phyloP scores from a whole-genome alignment of 2,113 vertebrate genomes.

The Delphinus delphis region DNA sequence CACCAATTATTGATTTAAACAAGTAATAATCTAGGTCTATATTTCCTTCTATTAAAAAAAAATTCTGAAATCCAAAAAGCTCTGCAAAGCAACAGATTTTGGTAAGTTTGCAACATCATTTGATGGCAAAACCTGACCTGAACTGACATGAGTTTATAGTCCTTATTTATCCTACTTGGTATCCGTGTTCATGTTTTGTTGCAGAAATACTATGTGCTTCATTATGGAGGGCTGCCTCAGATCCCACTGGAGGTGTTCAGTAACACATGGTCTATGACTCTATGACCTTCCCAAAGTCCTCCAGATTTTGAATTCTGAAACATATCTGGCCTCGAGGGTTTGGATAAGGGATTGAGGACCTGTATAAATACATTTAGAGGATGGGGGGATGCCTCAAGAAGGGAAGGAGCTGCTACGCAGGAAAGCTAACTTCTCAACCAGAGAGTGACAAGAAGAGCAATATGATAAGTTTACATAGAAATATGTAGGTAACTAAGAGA shows the following conservation, averaged over 20 bases:
- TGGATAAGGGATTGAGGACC: neutral
- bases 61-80: neutral
- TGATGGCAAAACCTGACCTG: constrained; percentile 1
- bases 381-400: neutral
- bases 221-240: neutral
- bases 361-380: neutral
- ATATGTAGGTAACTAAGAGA: neutral
- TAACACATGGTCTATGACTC: neutral
- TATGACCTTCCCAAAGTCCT: constrained; percentile 26
- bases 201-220: constrained; percentile 46
- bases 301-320: constrained; percentile 34
- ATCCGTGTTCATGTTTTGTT: constrained; percentile 25
- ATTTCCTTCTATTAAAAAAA: neutral
- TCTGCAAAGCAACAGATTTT: neutral
- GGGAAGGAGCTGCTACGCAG: neutral
- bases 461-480: constrained; percentile 26
- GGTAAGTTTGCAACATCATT: neutral
- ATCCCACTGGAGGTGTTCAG: neutral
- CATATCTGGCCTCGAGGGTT: neutral
- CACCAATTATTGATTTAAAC: neutral
- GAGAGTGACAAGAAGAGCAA: constrained; percentile 1
- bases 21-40: neutral
- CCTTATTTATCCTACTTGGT: neutral
- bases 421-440: neutral
- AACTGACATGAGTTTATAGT: constrained; percentile 9